Base-by-base conservation (phyloP, 2,113 vertebrate genomes). In the Lophochroa leadbeateri region DNA sequence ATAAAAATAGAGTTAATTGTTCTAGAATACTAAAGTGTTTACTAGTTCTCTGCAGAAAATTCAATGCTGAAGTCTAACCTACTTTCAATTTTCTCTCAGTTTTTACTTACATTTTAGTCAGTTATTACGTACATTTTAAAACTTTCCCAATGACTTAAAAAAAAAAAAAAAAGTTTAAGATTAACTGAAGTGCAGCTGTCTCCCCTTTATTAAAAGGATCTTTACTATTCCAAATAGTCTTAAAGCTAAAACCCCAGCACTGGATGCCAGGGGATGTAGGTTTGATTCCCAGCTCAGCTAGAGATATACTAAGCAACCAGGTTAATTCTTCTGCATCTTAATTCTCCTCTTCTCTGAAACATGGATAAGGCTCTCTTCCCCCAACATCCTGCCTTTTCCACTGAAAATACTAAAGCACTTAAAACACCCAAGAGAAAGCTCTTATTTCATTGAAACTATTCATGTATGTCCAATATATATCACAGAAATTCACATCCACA, bases 211-310 rank as follows among this genome's bases (percentile, higher is more conserved):
- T 84, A 50, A 90, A 41, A 72, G 43, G 80, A 71, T 55, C 60
- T 58, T 80, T 46, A 29, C 43, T 71, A 18, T 50, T 60, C 69
- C 61, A 89, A 91, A 82, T 1, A 57, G 29, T 3, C 60, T 88
- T 86, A 84, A 27, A 29, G 74, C 68, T 88, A 43, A 94, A 92
- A 1, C 52, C 43, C 67, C 63, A 28, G 47, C 13, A 21, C 23
- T 71, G 86, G 33, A 6, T 60, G 65, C 69, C 89, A 86, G 55
- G 77, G 71, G 61, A 55, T 60, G 57, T 7, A 82, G 65, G 50
- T 75, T 89, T 86, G 89, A 84, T 72, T 86, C 81, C 72, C 69
- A 84, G 76, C 91, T 94, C 88, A 92, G 76, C 86, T 82, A 11
- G 72, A 85, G 89, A 92, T 92, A 91, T 91, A 87, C 89, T 16